These are phyloP conservation scores for Megaptera novaeangliae DNA, from an alignment of 2,113 vertebrate species.

Conservation along the genomic window DNA sequence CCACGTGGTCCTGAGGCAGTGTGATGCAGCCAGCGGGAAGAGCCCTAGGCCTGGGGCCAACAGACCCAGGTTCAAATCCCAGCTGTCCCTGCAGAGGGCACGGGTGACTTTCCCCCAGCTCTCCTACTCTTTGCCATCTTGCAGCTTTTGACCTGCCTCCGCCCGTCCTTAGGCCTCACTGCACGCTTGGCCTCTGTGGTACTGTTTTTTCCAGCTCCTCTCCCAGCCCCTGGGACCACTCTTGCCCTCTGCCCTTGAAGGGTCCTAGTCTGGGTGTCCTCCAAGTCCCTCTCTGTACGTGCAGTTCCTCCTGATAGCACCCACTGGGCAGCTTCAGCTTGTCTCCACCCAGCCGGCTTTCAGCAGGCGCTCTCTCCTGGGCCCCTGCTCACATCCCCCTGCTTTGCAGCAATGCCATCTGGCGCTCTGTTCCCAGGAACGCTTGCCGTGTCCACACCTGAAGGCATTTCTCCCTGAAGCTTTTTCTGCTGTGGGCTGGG, in stretches of 20 bases:
- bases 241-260: not conserved
- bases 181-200: not conserved
- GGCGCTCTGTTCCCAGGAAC: not conserved
- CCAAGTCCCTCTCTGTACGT: not conserved
- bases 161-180: not conserved
- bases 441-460: accelerated
- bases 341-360: not conserved
- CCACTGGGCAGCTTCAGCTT: not conserved
- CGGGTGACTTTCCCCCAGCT: not conserved
- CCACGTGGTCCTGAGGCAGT: not conserved
- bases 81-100: not conserved
- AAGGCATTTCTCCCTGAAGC: not conserved
- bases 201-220: not conserved
- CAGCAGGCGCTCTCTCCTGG: accelerated
- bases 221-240: not conserved
- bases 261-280: not conserved
- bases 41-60: not conserved
- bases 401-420: not conserved
- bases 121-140: not conserved
- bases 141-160: not conserved
- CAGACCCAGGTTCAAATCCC: not conserved
- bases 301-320: not conserved
- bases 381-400: not conserved
- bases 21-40: not conserved
- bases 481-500: not conserved